A percentile compares a stretch with the other conserved stretches of the same genome.
Conservation (phyloP, 2,888 invertebrate species). For the Mesoligia furuncula region DNA sequence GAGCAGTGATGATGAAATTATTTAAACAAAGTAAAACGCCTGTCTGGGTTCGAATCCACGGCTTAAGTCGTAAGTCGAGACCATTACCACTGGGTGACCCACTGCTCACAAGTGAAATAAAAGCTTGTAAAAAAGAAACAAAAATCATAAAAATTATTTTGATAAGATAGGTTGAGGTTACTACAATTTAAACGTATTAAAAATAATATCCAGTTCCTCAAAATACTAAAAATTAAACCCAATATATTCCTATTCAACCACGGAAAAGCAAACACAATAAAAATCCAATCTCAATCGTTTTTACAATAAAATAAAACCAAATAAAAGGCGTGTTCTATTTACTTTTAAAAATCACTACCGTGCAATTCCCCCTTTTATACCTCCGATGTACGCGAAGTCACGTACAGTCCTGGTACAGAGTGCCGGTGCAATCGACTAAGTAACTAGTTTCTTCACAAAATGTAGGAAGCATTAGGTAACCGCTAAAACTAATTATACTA, state of each 20-base stretch:
- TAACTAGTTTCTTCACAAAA: constrained; percentile 47
- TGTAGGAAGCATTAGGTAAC: constrained; percentile 37
- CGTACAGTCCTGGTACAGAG: constrained; percentile 50
- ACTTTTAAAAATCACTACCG: constrained; percentile 57
- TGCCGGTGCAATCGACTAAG: constrained; percentile 22
- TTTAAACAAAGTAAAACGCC: no score
- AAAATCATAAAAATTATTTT: neutral
- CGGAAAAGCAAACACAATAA: constrained; percentile 32
- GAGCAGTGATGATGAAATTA: no score
- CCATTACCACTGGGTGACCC: no score
- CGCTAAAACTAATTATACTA: constrained; percentile 57
- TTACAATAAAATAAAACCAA: constrained; percentile 33
- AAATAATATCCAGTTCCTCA: neutral
- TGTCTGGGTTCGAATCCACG: no score
- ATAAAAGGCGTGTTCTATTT: constrained; percentile 55
- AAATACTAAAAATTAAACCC: neutral
- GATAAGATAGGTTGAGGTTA: neutral
- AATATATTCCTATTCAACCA: constrained; percentile 4
- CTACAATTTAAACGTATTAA: neutral
- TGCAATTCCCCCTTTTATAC: constrained; percentile 55
- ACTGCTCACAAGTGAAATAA: neutral
- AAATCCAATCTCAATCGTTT: constrained; percentile 37
- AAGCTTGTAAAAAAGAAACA: neutral
- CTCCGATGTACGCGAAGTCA: constrained; percentile 51
- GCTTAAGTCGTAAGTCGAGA: no score